Evolutionary conservation across 2,113 vertebrate species (phyloP).

Genomic region (Ranitomeya imitator): DNA sequence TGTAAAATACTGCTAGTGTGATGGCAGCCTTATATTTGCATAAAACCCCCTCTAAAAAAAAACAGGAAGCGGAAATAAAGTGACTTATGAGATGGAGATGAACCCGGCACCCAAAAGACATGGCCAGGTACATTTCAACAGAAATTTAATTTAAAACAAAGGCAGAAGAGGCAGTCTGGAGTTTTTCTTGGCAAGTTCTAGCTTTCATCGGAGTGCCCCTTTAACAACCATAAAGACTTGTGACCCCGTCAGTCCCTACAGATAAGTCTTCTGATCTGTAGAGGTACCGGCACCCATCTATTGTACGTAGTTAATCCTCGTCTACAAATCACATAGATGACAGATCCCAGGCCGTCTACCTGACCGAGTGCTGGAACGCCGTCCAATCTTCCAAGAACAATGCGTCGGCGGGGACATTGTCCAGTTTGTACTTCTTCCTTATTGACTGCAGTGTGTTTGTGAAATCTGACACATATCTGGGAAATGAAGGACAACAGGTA

Average conservation of each 20-base stretch:
- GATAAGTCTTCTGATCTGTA: neutral
- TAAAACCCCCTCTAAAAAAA: too few relatives aligned
- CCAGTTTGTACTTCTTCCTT: slow-evolving; percentile 89
- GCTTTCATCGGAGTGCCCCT: neutral
- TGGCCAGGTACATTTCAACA: too few relatives aligned
- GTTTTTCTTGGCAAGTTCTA: neutral
- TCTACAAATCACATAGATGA: neutral
- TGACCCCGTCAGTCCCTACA: neutral
- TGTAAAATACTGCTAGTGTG: too few relatives aligned
- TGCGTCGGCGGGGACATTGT: slow-evolving; percentile 75
- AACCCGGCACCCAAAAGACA: too few relatives aligned
- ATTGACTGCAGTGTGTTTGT: slow-evolving; percentile 87
- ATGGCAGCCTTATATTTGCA: too few relatives aligned
- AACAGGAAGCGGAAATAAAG: too few relatives aligned
- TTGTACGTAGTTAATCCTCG: too few relatives aligned
- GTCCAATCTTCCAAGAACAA: slow-evolving; percentile 95
- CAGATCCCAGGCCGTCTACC: slow-evolving; percentile 69
- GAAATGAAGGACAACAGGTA: neutral
- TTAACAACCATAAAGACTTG: neutral
- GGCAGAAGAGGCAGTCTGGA: neutral
- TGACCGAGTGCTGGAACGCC: slow-evolving; percentile 90
- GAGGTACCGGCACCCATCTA: neutral
- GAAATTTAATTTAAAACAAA: neutral
- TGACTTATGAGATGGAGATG: too few relatives aligned
- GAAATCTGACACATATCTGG: slow-evolving; percentile 88